Evolutionary conservation across 2,113 vertebrate species (phyloP), one percentile per base, ranked within the genome.

Genomic region (Laticauda colubrina): DNA sequence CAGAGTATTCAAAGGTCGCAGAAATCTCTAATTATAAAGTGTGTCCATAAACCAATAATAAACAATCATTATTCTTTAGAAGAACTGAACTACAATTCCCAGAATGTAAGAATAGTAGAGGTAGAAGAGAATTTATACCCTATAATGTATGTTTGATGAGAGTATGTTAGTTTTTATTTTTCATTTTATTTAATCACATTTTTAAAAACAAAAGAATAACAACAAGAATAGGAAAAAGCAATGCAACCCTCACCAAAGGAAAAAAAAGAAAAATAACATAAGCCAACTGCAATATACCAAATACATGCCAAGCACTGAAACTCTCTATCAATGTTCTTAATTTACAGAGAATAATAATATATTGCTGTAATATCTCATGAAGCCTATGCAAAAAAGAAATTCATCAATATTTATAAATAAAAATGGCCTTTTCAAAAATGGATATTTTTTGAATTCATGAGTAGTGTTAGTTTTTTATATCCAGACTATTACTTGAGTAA

Each of bases 91-190:
- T 53, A 26, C 86, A 87, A 51, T 87, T n/a, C 26, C 21, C 24
- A 53, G 45, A 48, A 53, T 29, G 12, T 14, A 51, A 24, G 20
- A 53, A 39, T 34, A 18, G 39, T 51, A 34, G 53, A 85, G 85
- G 89, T 92, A 92, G 43, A 92, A 75, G 26, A 34, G 48, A 89
- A 89, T 92, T 43, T n/a, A 85, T 34, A n/a, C 23, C 34, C 34
- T 75, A 75, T 81, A 89, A 75, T 34, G 14, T 34, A 75, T 75
- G 12, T 34, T 75, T 18, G 14, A 75, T 75, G 18, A 75, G n/a
- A 75, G 0, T 15, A 75, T 75, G 59, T 29, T 57, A 61, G 34
- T n/a, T 75, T 75, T 75, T 75, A 15, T 6, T 75, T n/a, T 75
- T 69, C 64, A 64, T 69, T 69, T 69, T 69, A 15, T 75, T 34